Evolutionary conservation across 2,888 invertebrate genomes (phyloP).

Genomic region (Hecatera dysodea): DNA sequence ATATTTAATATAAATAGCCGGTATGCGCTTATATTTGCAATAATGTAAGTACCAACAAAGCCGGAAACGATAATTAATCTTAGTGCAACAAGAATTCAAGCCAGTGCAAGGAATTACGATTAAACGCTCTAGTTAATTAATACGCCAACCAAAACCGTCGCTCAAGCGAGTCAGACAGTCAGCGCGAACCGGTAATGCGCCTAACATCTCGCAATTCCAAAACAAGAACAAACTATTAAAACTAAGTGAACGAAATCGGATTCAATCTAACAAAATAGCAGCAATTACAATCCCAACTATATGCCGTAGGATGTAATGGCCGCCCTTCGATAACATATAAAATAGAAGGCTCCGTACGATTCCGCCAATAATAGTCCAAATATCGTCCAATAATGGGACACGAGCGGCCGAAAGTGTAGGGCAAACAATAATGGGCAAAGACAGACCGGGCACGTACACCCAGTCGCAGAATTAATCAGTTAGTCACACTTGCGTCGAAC

Average conservation of each 20-base stretch:
- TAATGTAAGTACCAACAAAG: slow-evolving; percentile 66
- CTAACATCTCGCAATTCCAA: slow-evolving; percentile 69
- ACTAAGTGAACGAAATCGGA: slow-evolving; percentile 79
- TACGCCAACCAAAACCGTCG: slow-evolving; percentile 70
- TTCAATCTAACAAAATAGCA: slow-evolving; percentile 85
- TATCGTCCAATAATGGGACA: slow-evolving; percentile 87
- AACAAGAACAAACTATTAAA: slow-evolving; percentile 79
- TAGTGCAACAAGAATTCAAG: slow-evolving; percentile 72
- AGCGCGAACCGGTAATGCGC: slow-evolving; percentile 52
- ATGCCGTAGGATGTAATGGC: slow-evolving; percentile 80
- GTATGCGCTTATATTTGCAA: slow-evolving; percentile 51
- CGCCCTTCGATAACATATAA: slow-evolving; percentile 85
- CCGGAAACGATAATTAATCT: slow-evolving; percentile 76
- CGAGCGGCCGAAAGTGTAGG: slow-evolving; percentile 81
- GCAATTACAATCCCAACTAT: slow-evolving; percentile 86
- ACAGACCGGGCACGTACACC: slow-evolving; percentile 84
- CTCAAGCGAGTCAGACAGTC: slow-evolving; percentile 53
- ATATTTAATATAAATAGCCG: slow-evolving; percentile 29
- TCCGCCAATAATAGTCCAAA: slow-evolving; percentile 85
- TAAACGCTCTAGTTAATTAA: slow-evolving; percentile 72
- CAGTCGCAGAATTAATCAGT: slow-evolving; percentile 89
- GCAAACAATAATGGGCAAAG: slow-evolving; percentile 85
- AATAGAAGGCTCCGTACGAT: slow-evolving; percentile 78
- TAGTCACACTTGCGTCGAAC: slow-evolving; percentile 89
- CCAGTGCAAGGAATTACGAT: slow-evolving; percentile 71